A percentile compares a stretch with the other conserved stretches of the same genome.
phyloP scores from a whole-genome alignment of 1,140 invertebrate species.

The Drosophila sechellia region DNA sequence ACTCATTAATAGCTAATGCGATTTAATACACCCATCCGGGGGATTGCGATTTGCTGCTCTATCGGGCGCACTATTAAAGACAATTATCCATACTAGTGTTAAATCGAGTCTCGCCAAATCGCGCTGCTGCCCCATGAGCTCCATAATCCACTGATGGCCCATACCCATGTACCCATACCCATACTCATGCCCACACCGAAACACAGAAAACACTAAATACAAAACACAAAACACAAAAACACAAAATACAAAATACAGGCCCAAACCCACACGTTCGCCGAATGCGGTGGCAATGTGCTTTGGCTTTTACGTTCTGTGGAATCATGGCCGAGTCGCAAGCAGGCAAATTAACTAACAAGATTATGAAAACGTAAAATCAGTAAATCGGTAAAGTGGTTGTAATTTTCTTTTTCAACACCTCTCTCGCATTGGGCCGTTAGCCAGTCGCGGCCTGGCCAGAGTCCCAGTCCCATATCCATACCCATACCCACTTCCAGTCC shows the following conservation, averaged over 20 bases:
- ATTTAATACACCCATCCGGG: constrained; percentile 41
- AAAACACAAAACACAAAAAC: neutral
- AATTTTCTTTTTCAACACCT: constrained; percentile 83
- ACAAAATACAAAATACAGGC: constrained; percentile 16
- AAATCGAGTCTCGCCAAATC: constrained; percentile 38
- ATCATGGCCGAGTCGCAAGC: constrained; percentile 56
- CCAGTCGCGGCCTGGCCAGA: constrained; percentile 57
- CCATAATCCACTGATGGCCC: neutral
- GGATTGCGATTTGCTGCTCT: constrained; percentile 37
- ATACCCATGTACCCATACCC: neutral
- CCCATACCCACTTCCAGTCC: constrained; percentile 12
- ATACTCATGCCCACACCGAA: neutral
- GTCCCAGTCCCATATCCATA: constrained; percentile 17
- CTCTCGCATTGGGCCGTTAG: constrained; percentile 79
- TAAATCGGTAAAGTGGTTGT: constrained; percentile 83
- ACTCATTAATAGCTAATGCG: constrained; percentile 45
- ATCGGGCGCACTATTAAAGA: constrained; percentile 49
- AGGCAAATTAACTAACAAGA: constrained; percentile 82
- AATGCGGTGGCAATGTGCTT: constrained; percentile 57
- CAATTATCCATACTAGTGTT: constrained; percentile 50
- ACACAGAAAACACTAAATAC: neutral
- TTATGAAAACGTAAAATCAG: constrained; percentile 83
- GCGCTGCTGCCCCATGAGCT: neutral
- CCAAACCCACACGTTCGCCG: constrained; percentile 48
- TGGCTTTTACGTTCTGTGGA: constrained; percentile 56